phyloP scores from a whole-genome alignment of 2,113 vertebrate genomes.

The Cranoglanis bouderius region DNA sequence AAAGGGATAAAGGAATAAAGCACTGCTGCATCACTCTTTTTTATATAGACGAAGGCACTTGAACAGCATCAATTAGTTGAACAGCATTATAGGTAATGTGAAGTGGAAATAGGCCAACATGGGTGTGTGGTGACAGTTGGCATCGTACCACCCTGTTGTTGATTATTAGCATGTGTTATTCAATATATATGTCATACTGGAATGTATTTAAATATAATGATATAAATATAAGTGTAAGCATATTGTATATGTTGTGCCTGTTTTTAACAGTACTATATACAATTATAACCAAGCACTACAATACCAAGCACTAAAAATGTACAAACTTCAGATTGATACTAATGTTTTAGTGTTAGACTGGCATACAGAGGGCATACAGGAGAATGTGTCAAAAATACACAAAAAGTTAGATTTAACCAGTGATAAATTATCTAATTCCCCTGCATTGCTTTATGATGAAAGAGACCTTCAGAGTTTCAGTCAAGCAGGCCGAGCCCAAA shows the following conservation, averaged over 20 bases:
- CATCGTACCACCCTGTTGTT: neutral
- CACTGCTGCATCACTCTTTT: neutral
- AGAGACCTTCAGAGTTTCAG: neutral
- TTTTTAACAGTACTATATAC: neutral
- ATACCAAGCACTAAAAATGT: neutral
- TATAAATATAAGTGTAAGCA: neutral
- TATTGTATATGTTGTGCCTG: neutral
- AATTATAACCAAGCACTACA: too few relatives aligned
- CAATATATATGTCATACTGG: neutral
- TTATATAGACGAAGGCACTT: neutral
- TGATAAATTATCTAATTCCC: neutral
- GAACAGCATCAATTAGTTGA: neutral
- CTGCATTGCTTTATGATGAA: neutral
- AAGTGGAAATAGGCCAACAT: neutral
- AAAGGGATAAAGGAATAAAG: neutral
- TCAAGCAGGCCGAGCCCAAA: neutral
- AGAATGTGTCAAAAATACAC: neutral
- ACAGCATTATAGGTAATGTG: neutral
- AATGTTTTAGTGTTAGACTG: neutral
- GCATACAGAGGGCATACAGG: neutral
- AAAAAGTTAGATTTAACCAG: neutral
- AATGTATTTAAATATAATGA: neutral
- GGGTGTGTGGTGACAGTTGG: neutral
- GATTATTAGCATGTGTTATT: neutral
- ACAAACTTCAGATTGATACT: neutral